Evolutionary conservation across 2,888 invertebrate species (phyloP).

Genomic region (Lydus trimaculatus): DNA sequence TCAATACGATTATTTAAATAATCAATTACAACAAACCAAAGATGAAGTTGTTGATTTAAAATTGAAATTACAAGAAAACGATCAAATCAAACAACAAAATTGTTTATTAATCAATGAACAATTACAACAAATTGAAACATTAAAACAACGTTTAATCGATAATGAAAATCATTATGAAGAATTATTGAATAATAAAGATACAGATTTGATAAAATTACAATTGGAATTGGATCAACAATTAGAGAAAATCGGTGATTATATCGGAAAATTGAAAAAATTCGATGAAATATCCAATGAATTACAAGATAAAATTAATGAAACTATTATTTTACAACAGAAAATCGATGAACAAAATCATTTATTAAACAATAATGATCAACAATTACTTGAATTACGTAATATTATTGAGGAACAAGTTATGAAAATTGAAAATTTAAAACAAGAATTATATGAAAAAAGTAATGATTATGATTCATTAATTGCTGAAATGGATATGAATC

Average conservation of each 20-base stretch:
- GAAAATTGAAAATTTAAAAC: slow-evolving; percentile 76
- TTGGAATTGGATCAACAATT: slow-evolving; percentile 41
- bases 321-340: slow-evolving; percentile 63
- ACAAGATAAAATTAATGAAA: slow-evolving; percentile 62
- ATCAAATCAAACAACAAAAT: slow-evolving; percentile 36
- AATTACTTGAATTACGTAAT: slow-evolving; percentile 66
- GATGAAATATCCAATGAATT: slow-evolving; percentile 24
- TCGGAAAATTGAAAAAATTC: slow-evolving; percentile 18
- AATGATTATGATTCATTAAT: slow-evolving; percentile 65
- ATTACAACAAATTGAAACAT: slow-evolving; percentile 39
- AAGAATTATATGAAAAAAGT: slow-evolving; percentile 68
- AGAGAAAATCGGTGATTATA: slow-evolving; percentile 11
- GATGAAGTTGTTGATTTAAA: slow-evolving; percentile 40
- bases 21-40: slow-evolving; percentile 39
- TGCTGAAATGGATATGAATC: slow-evolving; percentile 55
- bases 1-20: slow-evolving; percentile 22
- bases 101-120: slow-evolving; percentile 35
- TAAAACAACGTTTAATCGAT: slow-evolving; percentile 38
- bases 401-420: slow-evolving; percentile 74
- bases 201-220: slow-evolving; percentile 46
- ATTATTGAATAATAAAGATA: slow-evolving; percentile 46
- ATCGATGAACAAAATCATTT: slow-evolving; percentile 65
- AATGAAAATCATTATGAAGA: too few relatives aligned
- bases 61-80: slow-evolving; percentile 38
- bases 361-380: slow-evolving; percentile 65